These are phyloP conservation scores for Gymnoscelis rufifasciata DNA, from an alignment of 2,888 invertebrate genomes.

Conservation along the genomic window DNA sequence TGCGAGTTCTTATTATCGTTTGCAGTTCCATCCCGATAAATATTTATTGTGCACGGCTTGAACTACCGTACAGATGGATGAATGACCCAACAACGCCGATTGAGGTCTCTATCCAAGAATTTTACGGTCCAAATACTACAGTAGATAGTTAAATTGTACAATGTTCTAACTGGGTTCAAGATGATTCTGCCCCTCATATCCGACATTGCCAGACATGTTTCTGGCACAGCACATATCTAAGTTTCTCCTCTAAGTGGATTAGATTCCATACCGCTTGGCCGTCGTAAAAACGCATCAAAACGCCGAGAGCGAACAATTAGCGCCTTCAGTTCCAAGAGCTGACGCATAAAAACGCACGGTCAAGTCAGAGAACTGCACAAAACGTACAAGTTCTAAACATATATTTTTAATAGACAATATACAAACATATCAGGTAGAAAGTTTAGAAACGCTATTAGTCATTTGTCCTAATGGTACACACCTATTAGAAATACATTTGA, in stretches of 20 bases:
- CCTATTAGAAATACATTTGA: too few species aligned
- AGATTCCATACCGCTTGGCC: slow-evolving; percentile 29
- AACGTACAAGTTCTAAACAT: slow-evolving; percentile 27
- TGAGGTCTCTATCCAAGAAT: too few species aligned
- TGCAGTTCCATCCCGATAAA: too few species aligned
- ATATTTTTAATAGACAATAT: too few species aligned
- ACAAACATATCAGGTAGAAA: too few species aligned
- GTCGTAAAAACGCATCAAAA: slow-evolving; percentile 48
- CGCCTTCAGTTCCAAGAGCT: slow-evolving; percentile 46
- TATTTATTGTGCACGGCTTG: too few species aligned
- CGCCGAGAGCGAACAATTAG: slow-evolving; percentile 52
- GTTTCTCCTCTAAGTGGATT: slow-evolving; percentile 16
- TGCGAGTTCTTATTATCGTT: too few species aligned
- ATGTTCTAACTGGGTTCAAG: too few species aligned
- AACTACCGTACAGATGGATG: too few species aligned
- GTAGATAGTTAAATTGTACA: neutral
- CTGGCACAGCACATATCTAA: slow-evolving; percentile 7
- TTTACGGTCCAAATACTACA: neutral
- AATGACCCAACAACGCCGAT: too few species aligned
- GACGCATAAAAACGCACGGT: slow-evolving; percentile 24
- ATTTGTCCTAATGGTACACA: too few species aligned
- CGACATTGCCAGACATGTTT: neutral
- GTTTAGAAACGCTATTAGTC: too few species aligned
- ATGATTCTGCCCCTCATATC: neutral
- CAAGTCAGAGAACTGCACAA: slow-evolving; percentile 12